A percentile compares a stretch with the other conserved stretches of the same genome.
phyloP scores from a whole-genome alignment of 2,797 vertebrate genomes.

The Lophius americanus region DNA sequence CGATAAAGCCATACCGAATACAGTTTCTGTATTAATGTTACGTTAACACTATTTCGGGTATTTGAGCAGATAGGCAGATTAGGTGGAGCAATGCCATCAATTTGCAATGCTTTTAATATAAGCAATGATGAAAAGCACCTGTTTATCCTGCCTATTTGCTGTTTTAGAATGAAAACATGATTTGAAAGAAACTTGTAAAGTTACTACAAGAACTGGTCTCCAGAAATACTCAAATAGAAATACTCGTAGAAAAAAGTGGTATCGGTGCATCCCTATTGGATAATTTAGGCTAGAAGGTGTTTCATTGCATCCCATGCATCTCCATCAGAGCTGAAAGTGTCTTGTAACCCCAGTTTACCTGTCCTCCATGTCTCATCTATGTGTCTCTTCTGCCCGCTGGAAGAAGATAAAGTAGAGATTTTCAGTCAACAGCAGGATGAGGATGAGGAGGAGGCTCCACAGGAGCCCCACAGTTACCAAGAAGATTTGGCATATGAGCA shows the following conservation, averaged over 20 bases:
- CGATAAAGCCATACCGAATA: too few relatives aligned
- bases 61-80: too few relatives aligned
- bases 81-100: too few relatives aligned
- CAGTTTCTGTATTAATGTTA: too few relatives aligned
- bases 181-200: neutral
- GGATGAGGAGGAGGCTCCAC: conserved; percentile 62
- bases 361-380: conserved; percentile 80
- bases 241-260: too few relatives aligned
- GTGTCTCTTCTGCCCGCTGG: conserved; percentile 59
- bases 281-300: neutral
- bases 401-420: conserved; percentile 85
- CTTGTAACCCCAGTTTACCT: conserved; percentile 69
- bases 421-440: conserved; percentile 58
- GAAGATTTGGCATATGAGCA: conserved; percentile 67
- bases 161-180: too few relatives aligned
- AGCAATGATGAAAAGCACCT: too few relatives aligned
- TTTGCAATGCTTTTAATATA: too few relatives aligned
- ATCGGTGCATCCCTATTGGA: neutral
- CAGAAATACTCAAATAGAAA: too few relatives aligned
- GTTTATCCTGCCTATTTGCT: too few relatives aligned
- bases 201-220: neutral
- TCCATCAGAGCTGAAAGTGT: conserved; percentile 80
- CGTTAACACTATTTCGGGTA: too few relatives aligned
- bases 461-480: conserved; percentile 59
- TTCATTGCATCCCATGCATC: conserved; percentile 58